A percentile compares a stretch with the other conserved stretches of the same genome.
phyloP scores from a whole-genome alignment of 2,797 vertebrate species.

The Cetoscarus ocellatus region DNA sequence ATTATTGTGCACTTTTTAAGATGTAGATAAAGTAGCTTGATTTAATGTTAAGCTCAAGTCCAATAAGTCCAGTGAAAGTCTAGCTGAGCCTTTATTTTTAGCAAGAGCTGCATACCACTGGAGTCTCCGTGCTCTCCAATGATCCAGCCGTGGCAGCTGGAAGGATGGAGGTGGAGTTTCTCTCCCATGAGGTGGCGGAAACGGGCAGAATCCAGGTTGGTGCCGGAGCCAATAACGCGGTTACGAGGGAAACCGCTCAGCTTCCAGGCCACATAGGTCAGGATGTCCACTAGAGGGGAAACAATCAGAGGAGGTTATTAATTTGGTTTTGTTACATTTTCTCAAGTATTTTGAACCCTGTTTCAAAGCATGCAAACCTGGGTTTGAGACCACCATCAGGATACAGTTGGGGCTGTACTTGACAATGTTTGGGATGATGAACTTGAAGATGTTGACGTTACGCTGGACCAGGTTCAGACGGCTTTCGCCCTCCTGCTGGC shows the following conservation, averaged over 20 bases:
- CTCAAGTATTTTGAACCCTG: not conserved
- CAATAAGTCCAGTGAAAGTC: not conserved
- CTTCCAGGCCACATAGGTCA: constrained; percentile 99
- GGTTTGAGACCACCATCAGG: constrained; percentile 95
- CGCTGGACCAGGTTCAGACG: constrained; percentile 97
- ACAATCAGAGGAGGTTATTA: not conserved
- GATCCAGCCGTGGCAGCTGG: constrained; percentile 96
- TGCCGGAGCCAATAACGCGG: constrained; percentile 96
- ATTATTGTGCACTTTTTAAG: rapidly evolving
- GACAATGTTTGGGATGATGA: constrained; percentile 97
- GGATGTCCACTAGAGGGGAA: constrained; percentile 89
- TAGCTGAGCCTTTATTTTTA: constrained; percentile 40
- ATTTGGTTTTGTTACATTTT: not conserved
- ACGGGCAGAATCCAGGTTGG: constrained; percentile 96
- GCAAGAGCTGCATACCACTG: constrained; percentile 88
- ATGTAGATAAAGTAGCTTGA: not conserved
- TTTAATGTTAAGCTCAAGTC: not conserved
- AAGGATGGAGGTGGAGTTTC: constrained; percentile 90
- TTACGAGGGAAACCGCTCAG: constrained; percentile 96
- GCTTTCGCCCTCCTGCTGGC: constrained; percentile 98
- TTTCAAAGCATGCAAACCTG: constrained; percentile 83
- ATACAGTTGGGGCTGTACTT: constrained; percentile 97
- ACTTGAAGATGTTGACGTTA: constrained; percentile 98
- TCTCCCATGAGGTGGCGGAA: constrained; percentile 97
- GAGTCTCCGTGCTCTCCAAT: constrained; percentile 97